Conservation (phyloP, 1,140 invertebrate genomes). For the Drosophila simulans region DNA sequence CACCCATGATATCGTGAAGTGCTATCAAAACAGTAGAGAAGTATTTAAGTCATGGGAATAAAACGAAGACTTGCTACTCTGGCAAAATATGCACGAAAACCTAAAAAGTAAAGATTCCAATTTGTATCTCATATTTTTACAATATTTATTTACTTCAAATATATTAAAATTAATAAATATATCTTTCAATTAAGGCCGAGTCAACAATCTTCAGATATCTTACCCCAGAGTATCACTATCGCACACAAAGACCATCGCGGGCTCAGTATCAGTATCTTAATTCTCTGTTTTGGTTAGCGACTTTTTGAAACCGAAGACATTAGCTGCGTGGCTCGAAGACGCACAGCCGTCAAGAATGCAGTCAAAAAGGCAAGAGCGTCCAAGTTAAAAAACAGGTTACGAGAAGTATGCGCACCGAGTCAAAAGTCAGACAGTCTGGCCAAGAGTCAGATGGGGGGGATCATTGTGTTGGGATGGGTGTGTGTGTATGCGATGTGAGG, state of each 20-base stretch:
- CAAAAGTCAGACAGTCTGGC: slow-evolving; percentile 62
- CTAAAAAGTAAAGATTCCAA: background rate
- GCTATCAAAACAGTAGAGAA: slow-evolving; percentile 18
- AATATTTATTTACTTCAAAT: background rate
- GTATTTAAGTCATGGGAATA: slow-evolving; percentile 6
- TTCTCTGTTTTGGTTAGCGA: slow-evolving; percentile 41
- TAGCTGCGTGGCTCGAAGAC: slow-evolving; percentile 34
- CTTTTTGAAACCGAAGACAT: slow-evolving; percentile 62
- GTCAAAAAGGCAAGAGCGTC: slow-evolving; percentile 50
- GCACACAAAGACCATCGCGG: slow-evolving; percentile 11
- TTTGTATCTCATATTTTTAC: background rate
- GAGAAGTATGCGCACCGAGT: slow-evolving; percentile 61
- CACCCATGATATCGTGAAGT: slow-evolving; percentile 25
- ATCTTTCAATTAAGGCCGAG: background rate
- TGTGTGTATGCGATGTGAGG: slow-evolving; percentile 46
- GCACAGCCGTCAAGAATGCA: slow-evolving; percentile 65
- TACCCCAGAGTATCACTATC: slow-evolving; percentile 45
- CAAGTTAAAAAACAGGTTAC: slow-evolving; percentile 67
- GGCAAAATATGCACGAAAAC: background rate
- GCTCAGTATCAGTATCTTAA: slow-evolving; percentile 39
- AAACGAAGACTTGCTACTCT: background rate
- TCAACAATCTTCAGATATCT: background rate
- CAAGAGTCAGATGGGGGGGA: slow-evolving; percentile 25
- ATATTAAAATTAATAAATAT: too few species aligned
- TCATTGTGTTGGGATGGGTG: slow-evolving; percentile 20